Conservation (phyloP, 2,797 vertebrate genomes). For the Arctocebus calabarensis region DNA sequence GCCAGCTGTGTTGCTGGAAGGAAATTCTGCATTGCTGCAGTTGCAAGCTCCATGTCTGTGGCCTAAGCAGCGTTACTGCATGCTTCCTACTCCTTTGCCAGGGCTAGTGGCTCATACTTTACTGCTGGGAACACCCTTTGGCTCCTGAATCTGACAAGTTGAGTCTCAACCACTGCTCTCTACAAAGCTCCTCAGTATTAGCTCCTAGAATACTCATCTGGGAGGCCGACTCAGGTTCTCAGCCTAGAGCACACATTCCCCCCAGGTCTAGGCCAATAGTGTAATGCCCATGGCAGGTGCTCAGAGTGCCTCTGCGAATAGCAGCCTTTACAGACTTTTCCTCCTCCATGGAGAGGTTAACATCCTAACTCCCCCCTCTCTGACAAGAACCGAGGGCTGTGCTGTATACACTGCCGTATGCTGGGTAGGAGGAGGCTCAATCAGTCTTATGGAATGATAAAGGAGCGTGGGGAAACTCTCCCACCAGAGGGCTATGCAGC, state of each 20-base stretch:
- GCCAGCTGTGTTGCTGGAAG: neutral
- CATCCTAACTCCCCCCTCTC: accelerated
- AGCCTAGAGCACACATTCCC: neutral
- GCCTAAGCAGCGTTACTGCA: accelerated
- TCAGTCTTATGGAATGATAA: neutral
- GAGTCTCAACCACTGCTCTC: neutral
- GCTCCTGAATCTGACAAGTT: neutral
- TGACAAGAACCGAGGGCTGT: neutral
- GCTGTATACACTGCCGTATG: neutral
- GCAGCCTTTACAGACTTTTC: neutral
- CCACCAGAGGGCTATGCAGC: neutral
- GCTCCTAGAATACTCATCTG: neutral
- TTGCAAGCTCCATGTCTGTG: accelerated
- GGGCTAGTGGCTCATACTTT: neutral
- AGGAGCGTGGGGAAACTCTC: neutral
- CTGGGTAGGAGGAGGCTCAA: neutral
- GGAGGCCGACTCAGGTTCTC: neutral
- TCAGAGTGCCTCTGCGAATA: neutral
- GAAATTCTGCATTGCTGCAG: too few relatives aligned
- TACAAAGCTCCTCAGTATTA: neutral
- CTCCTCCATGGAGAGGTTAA: neutral
- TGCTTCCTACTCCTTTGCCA: neutral
- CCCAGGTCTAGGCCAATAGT: neutral
- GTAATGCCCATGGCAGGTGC: neutral
- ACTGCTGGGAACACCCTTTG: neutral